Conservation (phyloP, 2,888 invertebrate genomes). For the Andrena praecox region DNA sequence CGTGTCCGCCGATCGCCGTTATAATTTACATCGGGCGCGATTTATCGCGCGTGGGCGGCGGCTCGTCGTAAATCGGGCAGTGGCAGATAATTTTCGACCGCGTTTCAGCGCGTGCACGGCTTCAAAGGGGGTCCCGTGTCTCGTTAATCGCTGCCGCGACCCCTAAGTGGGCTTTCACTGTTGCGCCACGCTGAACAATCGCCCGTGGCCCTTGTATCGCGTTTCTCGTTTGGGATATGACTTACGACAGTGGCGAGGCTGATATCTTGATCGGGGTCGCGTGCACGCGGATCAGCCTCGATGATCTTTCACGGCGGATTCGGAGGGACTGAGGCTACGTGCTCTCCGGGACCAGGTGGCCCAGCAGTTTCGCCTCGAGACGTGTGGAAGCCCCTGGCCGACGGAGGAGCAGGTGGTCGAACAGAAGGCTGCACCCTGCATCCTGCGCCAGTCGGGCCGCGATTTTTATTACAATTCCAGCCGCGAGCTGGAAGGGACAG, state of each 20-base stretch:
- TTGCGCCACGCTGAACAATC: constrained; percentile 65
- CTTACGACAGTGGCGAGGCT: constrained; percentile 47
- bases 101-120: constrained; percentile 8
- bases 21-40: constrained; percentile 36
- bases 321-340: background rate
- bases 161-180: constrained; percentile 66
- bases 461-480: constrained; percentile 36
- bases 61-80: constrained; percentile 34
- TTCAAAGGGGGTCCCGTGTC: constrained; percentile 15
- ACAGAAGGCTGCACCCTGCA: constrained; percentile 32
- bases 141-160: constrained; percentile 57
- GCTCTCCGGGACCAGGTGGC: constrained; percentile 4
- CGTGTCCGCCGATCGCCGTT: constrained; percentile 38
- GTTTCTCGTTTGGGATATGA: constrained; percentile 55
- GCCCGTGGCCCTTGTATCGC: constrained; percentile 49
- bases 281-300: background rate
- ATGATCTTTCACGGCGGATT: background rate
- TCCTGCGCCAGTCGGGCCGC: constrained; percentile 14
- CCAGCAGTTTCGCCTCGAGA: background rate
- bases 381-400: constrained; percentile 14
- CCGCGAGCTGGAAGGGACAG: constrained; percentile 11
- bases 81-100: constrained; percentile 53
- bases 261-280: constrained; percentile 62
- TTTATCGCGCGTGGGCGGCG: constrained; percentile 50
- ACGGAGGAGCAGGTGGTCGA: constrained; percentile 31